phyloP scores from a whole-genome alignment of 1,140 invertebrate species.

The Marisa cornuarietis region DNA sequence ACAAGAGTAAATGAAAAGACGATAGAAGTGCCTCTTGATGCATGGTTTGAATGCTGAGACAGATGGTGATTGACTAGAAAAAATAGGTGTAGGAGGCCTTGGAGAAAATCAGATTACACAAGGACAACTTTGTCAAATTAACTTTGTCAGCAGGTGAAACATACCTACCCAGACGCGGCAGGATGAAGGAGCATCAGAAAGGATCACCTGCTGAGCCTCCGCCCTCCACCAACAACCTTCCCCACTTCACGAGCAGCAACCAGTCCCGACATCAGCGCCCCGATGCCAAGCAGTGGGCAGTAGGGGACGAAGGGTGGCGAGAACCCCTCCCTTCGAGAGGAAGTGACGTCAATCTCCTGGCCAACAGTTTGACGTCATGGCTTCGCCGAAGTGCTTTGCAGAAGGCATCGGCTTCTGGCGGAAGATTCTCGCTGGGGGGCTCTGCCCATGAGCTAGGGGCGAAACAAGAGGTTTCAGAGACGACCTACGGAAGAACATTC shows the following conservation, averaged over 20 bases:
- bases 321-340: not conserved
- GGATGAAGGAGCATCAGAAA: slow-evolving; percentile 5
- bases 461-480: no score
- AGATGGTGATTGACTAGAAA: no score
- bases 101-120: no score
- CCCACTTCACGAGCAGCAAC: not conserved
- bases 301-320: not conserved
- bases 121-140: not conserved
- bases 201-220: not conserved
- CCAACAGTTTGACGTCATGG: slow-evolving; percentile 46
- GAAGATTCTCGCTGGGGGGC: no score
- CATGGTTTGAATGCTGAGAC: no score
- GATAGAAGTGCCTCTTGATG: no score
- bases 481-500: no score
- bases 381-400: slow-evolving; percentile 35
- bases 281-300: not conserved
- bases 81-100: no score
- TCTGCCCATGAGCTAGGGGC: no score
- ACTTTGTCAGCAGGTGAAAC: not conserved
- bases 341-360: slow-evolving; percentile 39
- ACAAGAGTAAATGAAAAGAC: no score
- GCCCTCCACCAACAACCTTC: slow-evolving; percentile 1
- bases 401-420: not conserved
- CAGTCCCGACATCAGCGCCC: slow-evolving; percentile 4
- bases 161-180: not conserved